These are phyloP conservation scores for Bathynomus jamesi DNA, from an alignment of 1,140 invertebrate species.

Conservation along the genomic window DNA sequence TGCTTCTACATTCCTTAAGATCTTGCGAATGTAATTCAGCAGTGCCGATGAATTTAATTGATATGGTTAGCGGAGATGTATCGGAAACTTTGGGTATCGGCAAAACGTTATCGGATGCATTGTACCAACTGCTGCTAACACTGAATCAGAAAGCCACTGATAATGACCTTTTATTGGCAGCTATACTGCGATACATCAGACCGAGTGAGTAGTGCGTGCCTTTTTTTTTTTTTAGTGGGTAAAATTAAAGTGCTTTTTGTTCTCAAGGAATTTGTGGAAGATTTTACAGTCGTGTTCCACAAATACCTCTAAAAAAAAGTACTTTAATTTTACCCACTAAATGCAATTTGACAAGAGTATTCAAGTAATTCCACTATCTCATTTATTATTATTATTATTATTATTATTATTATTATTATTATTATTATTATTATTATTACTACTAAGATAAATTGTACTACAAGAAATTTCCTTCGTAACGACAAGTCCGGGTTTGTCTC, in stretches of 20 bases:
- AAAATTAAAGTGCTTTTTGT: no score
- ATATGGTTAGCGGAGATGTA: slow-evolving; percentile 43
- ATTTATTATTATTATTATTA: neutral
- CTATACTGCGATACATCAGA: slow-evolving; percentile 64
- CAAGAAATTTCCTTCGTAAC: no score
- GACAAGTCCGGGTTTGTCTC: no score
- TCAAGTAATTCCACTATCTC: neutral
- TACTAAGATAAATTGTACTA: no score
- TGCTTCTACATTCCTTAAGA: slow-evolving; percentile 54
- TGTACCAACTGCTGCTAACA: slow-evolving; percentile 69
- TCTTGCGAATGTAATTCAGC: slow-evolving; percentile 54
- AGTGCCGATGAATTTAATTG: slow-evolving; percentile 6
- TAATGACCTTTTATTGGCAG: slow-evolving; percentile 61
- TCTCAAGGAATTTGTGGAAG: no score
- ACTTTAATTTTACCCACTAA: no score
- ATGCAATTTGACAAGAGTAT: no score
- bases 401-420: slow-evolving; percentile 1
- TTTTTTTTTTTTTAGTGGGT: no score
- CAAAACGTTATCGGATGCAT: slow-evolving; percentile 60
- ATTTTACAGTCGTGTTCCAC: slow-evolving; percentile 18
- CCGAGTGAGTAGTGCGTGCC: slow-evolving; percentile 50
- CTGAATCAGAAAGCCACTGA: slow-evolving; percentile 62
- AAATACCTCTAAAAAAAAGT: slow-evolving; percentile 18
- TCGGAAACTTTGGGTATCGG: slow-evolving; percentile 37
- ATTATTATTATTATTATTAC: no score